A percentile compares a stretch with the other conserved stretches of the same genome.
Evolutionary conservation across 2,797 vertebrate genomes (phyloP).

Genomic region (Chiloscyllium punctatum): DNA sequence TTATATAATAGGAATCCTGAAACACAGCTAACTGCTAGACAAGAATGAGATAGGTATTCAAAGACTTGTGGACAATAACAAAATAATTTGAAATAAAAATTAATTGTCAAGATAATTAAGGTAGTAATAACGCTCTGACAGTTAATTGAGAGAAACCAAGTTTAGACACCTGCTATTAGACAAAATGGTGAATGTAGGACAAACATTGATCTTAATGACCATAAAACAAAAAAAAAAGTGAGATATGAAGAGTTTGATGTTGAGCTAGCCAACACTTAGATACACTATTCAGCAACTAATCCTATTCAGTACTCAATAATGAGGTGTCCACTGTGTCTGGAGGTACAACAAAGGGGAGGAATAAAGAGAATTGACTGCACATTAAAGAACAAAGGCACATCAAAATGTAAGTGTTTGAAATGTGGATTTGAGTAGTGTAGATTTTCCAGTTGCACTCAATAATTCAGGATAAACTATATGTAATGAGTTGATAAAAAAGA

Average conservation of each 20-base stretch:
- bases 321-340: neutral
- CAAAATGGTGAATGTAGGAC: neutral
- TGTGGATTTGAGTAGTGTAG: too few species aligned
- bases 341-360: neutral
- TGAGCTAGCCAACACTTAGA: neutral
- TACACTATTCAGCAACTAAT: neutral
- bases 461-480: neutral
- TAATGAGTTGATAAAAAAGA: neutral
- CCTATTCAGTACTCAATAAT: neutral
- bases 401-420: neutral
- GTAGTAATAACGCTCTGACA: neutral
- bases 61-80: neutral
- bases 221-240: neutral
- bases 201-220: neutral
- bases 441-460: neutral
- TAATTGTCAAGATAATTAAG: neutral
- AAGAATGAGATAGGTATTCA: neutral
- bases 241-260: neutral
- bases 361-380: neutral
- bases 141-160: neutral
- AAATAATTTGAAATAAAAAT: neutral
- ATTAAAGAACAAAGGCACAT: neutral
- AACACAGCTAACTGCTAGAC: neutral
- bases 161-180: neutral
- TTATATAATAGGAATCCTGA: neutral